phyloP scores from a whole-genome alignment of 2,113 vertebrate species.

The Lasiurus borealis region DNA sequence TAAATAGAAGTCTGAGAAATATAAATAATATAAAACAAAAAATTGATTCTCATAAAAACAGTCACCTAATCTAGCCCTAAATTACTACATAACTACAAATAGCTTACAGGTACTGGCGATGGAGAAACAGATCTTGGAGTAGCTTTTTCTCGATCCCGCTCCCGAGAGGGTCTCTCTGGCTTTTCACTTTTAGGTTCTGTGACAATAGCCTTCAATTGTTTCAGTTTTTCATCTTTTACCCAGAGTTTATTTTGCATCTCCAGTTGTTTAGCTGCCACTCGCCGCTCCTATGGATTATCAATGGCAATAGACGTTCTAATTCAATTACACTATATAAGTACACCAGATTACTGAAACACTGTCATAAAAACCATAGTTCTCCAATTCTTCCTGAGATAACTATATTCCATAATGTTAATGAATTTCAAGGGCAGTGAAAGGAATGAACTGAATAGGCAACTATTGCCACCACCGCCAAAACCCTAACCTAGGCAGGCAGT shows the following conservation, averaged over 20 bases:
- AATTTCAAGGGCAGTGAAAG: neutral
- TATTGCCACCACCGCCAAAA: neutral
- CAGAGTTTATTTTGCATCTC: conserved; percentile 99
- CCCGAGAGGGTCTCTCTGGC: conserved; percentile 91
- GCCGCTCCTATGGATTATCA: conserved; percentile 89
- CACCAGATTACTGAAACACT: neutral
- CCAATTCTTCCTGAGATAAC: neutral
- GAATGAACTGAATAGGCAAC: too few relatives aligned
- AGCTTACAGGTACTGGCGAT: conserved; percentile 89
- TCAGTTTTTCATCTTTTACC: conserved; percentile 99
- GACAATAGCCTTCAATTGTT: conserved; percentile 98
- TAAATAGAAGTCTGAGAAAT: conserved; percentile 38
- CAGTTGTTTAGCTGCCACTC: conserved; percentile 96
- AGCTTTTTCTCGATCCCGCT: conserved; percentile 88
- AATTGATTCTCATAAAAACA: neutral
- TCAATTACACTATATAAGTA: neutral
- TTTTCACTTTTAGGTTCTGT: conserved; percentile 90
- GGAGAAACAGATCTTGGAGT: conserved; percentile 92
- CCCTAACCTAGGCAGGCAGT: neutral
- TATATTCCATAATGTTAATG: neutral
- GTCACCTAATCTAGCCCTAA: neutral
- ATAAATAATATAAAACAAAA: conserved; percentile 7
- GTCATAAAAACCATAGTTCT: neutral
- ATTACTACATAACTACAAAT: neutral
- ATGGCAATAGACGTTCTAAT: neutral